Evolutionary conservation across 30 jellyfish, hydroid and myxozoan genomes (phyloP).

Genomic region (Turritopsis rubra): DNA sequence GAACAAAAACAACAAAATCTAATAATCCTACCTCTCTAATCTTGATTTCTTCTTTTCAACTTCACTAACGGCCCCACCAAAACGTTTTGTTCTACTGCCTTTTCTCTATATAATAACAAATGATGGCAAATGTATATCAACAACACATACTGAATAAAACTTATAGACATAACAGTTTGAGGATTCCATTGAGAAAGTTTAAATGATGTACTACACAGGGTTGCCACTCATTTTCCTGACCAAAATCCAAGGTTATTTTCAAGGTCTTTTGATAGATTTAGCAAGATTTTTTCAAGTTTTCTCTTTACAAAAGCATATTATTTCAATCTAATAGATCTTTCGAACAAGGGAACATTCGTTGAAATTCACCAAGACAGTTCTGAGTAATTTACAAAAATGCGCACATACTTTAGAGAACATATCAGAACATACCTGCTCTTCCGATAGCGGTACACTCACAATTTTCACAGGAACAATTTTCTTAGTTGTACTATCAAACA

Average conservation of each 20-base stretch:
- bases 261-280: too few relatives aligned
- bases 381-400: not conserved
- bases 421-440: constrained; percentile 5
- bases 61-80: constrained; percentile 60
- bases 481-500: not conserved
- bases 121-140: not conserved
- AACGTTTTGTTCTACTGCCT: constrained; percentile 43
- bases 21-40: constrained; percentile 47
- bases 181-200: too few relatives aligned
- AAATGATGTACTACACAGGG: too few relatives aligned
- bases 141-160: not conserved
- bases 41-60: constrained; percentile 54
- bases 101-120: constrained; percentile 17
- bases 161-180: too few relatives aligned
- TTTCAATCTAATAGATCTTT: too few relatives aligned
- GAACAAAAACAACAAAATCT: not conserved
- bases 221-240: too few relatives aligned
- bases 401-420: too few relatives aligned
- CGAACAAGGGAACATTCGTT: too few relatives aligned
- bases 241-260: too few relatives aligned
- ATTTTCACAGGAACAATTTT: not conserved
- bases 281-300: too few relatives aligned
- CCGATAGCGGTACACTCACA: not conserved
- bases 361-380: too few relatives aligned
- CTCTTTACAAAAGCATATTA: too few relatives aligned